phyloP scores from a whole-genome alignment of 2,113 vertebrate genomes.

The Bubo blakistoni region DNA sequence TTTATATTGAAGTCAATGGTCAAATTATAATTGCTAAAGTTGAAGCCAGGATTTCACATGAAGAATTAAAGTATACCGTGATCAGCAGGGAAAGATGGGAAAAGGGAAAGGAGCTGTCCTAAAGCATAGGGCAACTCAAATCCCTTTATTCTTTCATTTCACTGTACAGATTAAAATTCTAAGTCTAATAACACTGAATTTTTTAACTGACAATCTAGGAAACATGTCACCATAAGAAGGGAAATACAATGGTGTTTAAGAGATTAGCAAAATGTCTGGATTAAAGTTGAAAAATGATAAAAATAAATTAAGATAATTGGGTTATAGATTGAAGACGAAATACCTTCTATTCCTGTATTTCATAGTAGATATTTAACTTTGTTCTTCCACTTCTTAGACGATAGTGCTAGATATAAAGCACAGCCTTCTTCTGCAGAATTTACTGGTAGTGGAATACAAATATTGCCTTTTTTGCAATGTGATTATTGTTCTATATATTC shows the following conservation, averaged over 20 bases:
- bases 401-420: neutral
- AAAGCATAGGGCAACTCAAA: neutral
- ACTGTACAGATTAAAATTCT: neutral
- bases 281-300: neutral
- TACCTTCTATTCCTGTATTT: neutral
- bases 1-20: neutral
- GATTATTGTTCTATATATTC: neutral
- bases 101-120: neutral
- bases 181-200: neutral
- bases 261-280: neutral
- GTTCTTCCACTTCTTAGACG: neutral
- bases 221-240: neutral
- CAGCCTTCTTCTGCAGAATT: neutral
- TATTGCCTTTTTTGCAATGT: neutral
- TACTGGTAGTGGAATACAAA: neutral
- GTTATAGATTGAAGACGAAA: neutral
- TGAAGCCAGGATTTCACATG: neutral
- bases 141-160: neutral
- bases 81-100: neutral
- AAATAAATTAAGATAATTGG: neutral
- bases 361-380: neutral
- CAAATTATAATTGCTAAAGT: neutral
- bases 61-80: neutral
- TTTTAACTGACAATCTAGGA: neutral
- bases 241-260: neutral